A percentile compares a stretch with the other conserved stretches of the same genome.
Evolutionary conservation across 2,888 invertebrate species (phyloP).

Genomic region (Calameuta idolon): DNA sequence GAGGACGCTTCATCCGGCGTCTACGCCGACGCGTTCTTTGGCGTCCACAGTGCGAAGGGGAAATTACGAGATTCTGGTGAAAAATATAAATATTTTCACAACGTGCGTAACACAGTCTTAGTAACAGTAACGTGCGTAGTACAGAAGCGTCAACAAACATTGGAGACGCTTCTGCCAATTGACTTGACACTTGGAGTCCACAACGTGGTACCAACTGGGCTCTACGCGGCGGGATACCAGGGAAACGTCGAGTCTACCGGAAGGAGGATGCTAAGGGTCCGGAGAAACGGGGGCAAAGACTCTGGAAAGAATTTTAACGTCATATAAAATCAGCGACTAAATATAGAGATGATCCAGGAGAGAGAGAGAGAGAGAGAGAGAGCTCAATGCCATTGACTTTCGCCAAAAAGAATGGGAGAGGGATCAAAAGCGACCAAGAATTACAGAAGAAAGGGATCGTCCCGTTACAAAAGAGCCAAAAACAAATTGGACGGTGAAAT

Average conservation of each 20-base stretch:
- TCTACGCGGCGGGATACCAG: background rate
- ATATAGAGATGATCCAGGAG: background rate
- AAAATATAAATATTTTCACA: too few species aligned
- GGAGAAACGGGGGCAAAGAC: background rate
- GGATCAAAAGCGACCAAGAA: background rate
- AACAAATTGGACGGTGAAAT: background rate
- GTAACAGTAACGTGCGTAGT: background rate
- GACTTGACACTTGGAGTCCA: background rate
- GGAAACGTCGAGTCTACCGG: background rate
- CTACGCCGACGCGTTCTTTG: background rate
- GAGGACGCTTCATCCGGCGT: background rate
- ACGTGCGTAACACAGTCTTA: background rate
- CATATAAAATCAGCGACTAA: background rate
- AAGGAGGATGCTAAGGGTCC: background rate
- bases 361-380: background rate
- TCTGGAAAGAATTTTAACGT: background rate
- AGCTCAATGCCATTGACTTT: background rate
- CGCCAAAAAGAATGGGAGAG: background rate
- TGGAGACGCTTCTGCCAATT: background rate
- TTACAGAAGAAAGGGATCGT: too few species aligned
- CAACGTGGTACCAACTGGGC: background rate
- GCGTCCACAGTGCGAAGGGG: background rate
- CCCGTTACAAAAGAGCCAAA: too few species aligned
- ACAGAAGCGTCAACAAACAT: background rate
- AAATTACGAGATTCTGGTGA: too few species aligned